Conservation (phyloP, 2,797 vertebrate species). For the Rhynchotus rufescens region DNA sequence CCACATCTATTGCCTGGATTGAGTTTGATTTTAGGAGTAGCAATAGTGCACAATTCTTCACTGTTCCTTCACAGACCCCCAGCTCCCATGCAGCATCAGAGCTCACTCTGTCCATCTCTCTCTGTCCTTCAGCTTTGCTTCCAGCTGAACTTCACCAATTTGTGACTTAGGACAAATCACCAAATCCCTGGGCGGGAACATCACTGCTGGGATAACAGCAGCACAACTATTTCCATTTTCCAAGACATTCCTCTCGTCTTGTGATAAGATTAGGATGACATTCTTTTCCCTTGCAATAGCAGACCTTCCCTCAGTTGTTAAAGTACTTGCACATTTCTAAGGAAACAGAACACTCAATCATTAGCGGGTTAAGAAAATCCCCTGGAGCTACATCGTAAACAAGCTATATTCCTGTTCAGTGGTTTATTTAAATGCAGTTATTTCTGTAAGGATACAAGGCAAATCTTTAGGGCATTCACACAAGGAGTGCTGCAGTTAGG, state of each 20-base stretch:
- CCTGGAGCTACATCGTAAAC: slow-evolving; percentile 37
- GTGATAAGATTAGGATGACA: not conserved
- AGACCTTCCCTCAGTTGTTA: not conserved
- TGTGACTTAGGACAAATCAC: not conserved
- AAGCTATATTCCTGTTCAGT: slow-evolving; percentile 51
- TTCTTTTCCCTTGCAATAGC: not conserved
- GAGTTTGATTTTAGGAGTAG: not conserved
- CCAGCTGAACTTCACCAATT: not conserved
- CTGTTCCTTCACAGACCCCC: not conserved
- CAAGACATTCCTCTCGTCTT: not conserved
- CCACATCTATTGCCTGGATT: not conserved
- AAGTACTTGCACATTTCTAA: not conserved
- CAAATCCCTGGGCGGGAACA: not conserved
- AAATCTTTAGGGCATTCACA: slow-evolving; percentile 12
- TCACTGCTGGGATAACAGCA: not conserved
- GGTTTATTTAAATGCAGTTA: slow-evolving; percentile 53
- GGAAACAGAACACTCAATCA: not conserved
- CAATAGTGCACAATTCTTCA: not conserved
- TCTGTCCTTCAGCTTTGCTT: not conserved
- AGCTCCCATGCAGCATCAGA: not conserved
- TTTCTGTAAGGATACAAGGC: slow-evolving; percentile 34
- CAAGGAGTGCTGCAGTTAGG: not conserved
- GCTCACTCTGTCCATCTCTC: not conserved
- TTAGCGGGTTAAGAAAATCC: slow-evolving; percentile 32
- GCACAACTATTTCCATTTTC: not conserved